Evolutionary conservation across 2,888 invertebrate genomes (phyloP).

Genomic region (Drosophila antonietae): DNA sequence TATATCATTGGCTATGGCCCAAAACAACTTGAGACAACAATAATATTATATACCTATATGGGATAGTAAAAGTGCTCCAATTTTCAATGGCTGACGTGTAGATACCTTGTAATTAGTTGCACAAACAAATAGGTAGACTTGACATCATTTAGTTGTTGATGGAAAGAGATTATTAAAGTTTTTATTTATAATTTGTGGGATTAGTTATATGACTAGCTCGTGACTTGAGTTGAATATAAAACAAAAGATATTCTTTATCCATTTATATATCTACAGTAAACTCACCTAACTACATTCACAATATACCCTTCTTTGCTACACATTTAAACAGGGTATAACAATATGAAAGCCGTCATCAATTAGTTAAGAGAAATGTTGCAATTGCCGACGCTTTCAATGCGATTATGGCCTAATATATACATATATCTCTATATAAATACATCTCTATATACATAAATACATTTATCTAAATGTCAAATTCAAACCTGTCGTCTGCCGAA

Average conservation of each 20-base stretch:
- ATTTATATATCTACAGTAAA: background rate
- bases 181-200: background rate
- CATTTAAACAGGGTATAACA: slow-evolving; percentile 16
- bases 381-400: slow-evolving; percentile 20
- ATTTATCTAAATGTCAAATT: slow-evolving; percentile 21
- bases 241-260: no score
- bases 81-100: background rate
- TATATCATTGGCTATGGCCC: slow-evolving; percentile 52
- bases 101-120: background rate
- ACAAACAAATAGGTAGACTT: background rate
- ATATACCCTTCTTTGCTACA: background rate
- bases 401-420: slow-evolving; percentile 4
- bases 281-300: background rate
- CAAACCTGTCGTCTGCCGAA: slow-evolving; percentile 33
- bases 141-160: background rate
- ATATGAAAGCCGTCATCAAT: slow-evolving; percentile 55
- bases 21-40: slow-evolving; percentile 8
- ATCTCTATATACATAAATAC: background rate
- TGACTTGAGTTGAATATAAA: no score
- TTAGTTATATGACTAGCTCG: background rate
- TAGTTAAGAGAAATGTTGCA: slow-evolving; percentile 60
- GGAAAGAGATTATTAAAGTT: background rate
- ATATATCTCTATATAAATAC: background rate
- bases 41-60: background rate
- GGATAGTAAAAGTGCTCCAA: background rate